Conservation (phyloP, 2,797 vertebrate genomes). For the Halcyon smyrnensis region DNA sequence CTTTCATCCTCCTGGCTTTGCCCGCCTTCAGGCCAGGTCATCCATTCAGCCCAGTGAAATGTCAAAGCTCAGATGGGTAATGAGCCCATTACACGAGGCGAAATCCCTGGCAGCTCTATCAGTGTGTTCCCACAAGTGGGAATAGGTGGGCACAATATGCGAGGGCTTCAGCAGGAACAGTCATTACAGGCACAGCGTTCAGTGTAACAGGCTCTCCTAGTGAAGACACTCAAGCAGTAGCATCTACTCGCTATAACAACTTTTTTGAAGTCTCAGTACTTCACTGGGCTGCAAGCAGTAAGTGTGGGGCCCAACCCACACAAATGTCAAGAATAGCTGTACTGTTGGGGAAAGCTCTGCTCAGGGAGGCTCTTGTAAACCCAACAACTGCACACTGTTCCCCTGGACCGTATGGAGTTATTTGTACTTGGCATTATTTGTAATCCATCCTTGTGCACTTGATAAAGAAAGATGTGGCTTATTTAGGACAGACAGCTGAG, state of each 20-base stretch:
- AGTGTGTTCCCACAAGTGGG: not conserved
- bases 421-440: not conserved
- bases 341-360: not conserved
- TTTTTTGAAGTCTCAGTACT: not conserved
- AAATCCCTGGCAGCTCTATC: conserved; percentile 5
- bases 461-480: not conserved
- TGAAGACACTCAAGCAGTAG: not conserved
- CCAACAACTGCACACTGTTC: not conserved
- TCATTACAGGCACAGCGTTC: not conserved
- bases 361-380: not conserved
- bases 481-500: not conserved
- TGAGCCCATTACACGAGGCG: not conserved
- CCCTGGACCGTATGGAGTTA: not conserved
- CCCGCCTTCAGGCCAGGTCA: conserved; percentile 5
- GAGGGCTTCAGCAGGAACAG: not conserved
- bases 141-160: not conserved
- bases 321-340: not conserved
- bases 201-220: not conserved
- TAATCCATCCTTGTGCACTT: not conserved
- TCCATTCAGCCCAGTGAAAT: conserved; percentile 60
- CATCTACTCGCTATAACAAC: not conserved
- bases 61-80: conserved; percentile 53
- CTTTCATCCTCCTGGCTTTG: conserved; percentile 50
- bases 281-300: not conserved
- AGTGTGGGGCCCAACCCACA: not conserved